phyloP scores from a whole-genome alignment of 2,888 invertebrate species.

The Lydus trimaculatus region DNA sequence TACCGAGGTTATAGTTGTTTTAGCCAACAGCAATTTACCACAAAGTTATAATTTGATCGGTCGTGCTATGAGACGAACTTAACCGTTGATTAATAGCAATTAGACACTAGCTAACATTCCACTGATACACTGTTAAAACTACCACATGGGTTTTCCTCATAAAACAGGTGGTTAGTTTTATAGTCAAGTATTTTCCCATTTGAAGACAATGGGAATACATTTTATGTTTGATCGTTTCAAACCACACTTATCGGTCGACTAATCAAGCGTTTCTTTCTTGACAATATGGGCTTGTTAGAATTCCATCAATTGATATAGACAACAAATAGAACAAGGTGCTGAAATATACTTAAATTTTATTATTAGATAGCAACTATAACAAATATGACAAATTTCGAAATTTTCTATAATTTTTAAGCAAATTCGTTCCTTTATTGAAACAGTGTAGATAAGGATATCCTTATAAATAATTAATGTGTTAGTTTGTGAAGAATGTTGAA shows the following conservation, averaged over 20 bases:
- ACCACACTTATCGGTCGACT: conserved; percentile 26
- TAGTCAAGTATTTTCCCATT: background rate
- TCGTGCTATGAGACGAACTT: conserved; percentile 59
- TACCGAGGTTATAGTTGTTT: conserved; percentile 59
- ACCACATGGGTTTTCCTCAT: conserved; percentile 5
- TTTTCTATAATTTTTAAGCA: background rate
- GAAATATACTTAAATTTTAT: conserved; percentile 16
- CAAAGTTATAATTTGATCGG: conserved; percentile 62
- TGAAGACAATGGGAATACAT: conserved; percentile 9
- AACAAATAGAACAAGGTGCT: conserved; percentile 13
- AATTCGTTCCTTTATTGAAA: conserved; percentile 2
- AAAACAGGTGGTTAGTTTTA: conserved; percentile 11
- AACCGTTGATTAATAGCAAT: conserved; percentile 60
- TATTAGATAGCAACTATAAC: too few species aligned
- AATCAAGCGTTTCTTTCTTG: conserved; percentile 26
- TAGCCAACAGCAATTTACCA: conserved; percentile 58
- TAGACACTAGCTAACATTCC: conserved; percentile 56
- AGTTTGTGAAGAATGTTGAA: conserved; percentile 23
- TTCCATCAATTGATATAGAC: background rate
- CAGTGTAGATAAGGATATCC: conserved; percentile 40
- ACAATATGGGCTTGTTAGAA: conserved; percentile 10
- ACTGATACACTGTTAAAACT: conserved; percentile 46
- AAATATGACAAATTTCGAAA: too few species aligned
- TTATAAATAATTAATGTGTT: conserved; percentile 38
- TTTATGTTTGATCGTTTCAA: conserved; percentile 10